Evolutionary conservation across 2,888 invertebrate genomes (phyloP).

Genomic region (Linnaemya vulpina): DNA sequence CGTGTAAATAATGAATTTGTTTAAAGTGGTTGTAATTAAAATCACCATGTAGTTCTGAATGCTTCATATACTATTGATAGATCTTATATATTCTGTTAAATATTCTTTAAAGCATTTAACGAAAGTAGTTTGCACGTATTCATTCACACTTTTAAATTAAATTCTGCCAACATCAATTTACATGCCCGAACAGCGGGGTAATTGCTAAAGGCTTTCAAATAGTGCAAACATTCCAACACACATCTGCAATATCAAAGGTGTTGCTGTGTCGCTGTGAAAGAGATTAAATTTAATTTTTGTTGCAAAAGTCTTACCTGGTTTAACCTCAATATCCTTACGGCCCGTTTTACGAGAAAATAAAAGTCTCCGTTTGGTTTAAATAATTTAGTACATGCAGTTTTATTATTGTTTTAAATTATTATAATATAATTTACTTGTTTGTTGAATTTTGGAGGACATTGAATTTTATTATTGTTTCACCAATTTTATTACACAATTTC

Average conservation of each 20-base stretch:
- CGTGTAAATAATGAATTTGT: neutral
- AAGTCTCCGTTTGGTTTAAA: slow-evolving; percentile 44
- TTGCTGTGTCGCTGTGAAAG: neutral
- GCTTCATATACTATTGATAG: no score
- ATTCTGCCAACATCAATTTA: neutral
- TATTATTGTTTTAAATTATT: slow-evolving; percentile 12
- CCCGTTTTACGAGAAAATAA: slow-evolving; percentile 27
- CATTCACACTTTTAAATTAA: no score
- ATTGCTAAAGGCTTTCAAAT: neutral
- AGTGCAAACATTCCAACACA: neutral
- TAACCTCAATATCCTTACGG: neutral
- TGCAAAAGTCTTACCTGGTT: slow-evolving; percentile 41
- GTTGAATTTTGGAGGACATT: slow-evolving; percentile 58
- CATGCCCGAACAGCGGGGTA: neutral
- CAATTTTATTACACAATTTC: slow-evolving; percentile 42
- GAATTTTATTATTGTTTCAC: slow-evolving; percentile 59
- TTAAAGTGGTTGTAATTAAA: neutral
- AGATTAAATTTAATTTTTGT: slow-evolving; percentile 44
- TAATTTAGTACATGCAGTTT: slow-evolving; percentile 53
- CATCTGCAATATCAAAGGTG: neutral
- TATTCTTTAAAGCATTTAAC: no score
- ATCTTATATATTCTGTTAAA: no score
- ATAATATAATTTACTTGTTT: slow-evolving; percentile 23
- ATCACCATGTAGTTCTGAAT: neutral
- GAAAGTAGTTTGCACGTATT: no score